Evolutionary conservation across 2,888 invertebrate genomes (phyloP), one percentile per base, ranked within the genome.

Genomic region (Stegophylla sp.): DNA sequence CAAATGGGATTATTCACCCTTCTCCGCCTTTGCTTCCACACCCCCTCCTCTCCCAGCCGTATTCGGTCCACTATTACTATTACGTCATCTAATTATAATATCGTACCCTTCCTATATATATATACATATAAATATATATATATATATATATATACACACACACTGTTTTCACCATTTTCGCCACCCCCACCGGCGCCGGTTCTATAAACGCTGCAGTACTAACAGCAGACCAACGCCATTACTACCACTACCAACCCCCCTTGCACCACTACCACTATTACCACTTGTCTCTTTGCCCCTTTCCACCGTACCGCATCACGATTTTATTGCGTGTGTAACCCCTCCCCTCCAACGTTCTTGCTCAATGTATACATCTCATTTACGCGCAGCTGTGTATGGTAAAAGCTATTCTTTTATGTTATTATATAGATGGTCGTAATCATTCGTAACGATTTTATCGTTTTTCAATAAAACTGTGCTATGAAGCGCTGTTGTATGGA

Each of bases 1-100:
- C 82, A 71, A 83, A 82, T 63, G 75, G 75, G 75, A 75, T 82
- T 82, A 75, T 75, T 76, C 56, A 56, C 61, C 66, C 74, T 74
- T 59, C 34, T 53, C 72, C 66, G 34, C 51, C 53, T 17, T 66
- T 53, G 72, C 66, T 56, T 48, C 53, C 61, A 48, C 72, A 56
- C 43, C 41, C 45, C 53, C 45, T 66, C 69, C 56, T n/a, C 13
- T 34, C 51, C 51, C 34, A n/a, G 7, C 34, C 41, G 59, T 28
- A 45, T 81, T 72, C 48, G 73, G 69, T 71, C 59, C 81, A 63
- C 81, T 63, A 72, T 51, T 63, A 81, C 81, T 72, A 71, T 81
- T 81, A 71, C 81, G 75, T 75, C 75, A 75, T 75, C 75, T 75
- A 75, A 75, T 75, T 75, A 75, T 75, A 75, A 75, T 75, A 75